Evolutionary conservation across 2,113 vertebrate genomes (phyloP).

Genomic region (Euleptes europaea): DNA sequence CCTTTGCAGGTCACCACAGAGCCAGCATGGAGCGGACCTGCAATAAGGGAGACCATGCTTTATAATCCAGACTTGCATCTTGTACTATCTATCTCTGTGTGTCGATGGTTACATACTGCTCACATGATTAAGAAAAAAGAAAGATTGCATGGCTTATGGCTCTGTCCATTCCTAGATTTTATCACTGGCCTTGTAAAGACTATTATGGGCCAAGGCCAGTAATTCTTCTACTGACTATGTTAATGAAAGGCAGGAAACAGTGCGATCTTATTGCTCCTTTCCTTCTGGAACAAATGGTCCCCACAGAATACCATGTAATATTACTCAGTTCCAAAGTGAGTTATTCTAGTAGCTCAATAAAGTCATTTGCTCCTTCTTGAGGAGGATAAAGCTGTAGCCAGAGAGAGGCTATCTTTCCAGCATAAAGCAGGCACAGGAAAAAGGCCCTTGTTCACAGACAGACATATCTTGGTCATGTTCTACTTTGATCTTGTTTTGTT

Average conservation of each 20-base stretch:
- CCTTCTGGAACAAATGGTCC: constrained; percentile 23
- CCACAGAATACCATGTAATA: constrained; percentile 36
- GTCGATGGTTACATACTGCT: background rate
- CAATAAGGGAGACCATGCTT: background rate
- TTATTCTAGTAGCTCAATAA: constrained; percentile 39
- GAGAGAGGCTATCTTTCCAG: constrained; percentile 7
- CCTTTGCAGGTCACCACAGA: background rate
- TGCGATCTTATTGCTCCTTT: constrained; percentile 28
- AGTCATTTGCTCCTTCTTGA: constrained; percentile 13
- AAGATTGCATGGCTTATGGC: constrained; percentile 6
- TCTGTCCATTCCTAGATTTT: constrained; percentile 41
- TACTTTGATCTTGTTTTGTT: background rate
- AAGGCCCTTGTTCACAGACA: background rate
- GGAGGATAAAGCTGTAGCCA: background rate
- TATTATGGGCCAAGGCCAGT: constrained; percentile 33
- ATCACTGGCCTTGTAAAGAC: constrained; percentile 30
- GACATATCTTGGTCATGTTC: background rate
- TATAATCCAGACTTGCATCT: background rate
- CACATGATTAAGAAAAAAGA: constrained; percentile 21
- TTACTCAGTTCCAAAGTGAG: constrained; percentile 43
- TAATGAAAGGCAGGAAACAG: constrained; percentile 48
- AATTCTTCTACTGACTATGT: constrained; percentile 28
- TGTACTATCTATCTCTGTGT: constrained; percentile 14
- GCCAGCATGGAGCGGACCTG: background rate
- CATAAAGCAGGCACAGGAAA: constrained; percentile 18